Evolutionary conservation across 2,888 invertebrate genomes (phyloP).

Genomic region (Muscina levida): DNA sequence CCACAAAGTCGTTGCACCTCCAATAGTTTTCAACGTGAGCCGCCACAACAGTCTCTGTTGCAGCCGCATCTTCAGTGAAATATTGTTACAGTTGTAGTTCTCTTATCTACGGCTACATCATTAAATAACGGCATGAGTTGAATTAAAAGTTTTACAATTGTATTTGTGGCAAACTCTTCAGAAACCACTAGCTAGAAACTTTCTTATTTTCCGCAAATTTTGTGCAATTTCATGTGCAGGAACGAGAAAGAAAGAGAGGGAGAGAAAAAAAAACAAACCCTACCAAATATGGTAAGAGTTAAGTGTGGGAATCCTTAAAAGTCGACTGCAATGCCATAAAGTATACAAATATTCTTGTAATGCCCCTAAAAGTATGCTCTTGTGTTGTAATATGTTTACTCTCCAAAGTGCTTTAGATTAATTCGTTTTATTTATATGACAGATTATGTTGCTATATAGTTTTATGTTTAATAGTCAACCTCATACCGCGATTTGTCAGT

Average conservation of each 20-base stretch:
- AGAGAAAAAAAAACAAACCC: background rate
- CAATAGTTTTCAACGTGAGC: too few relatives aligned
- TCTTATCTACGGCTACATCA: background rate
- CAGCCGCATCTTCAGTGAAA: too few relatives aligned
- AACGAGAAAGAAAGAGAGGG: background rate
- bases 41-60: too few relatives aligned
- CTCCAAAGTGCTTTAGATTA: background rate
- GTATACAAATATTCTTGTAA: too few relatives aligned
- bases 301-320: too few relatives aligned
- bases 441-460: conserved; percentile 11
- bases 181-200: background rate
- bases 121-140: background rate
- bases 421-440: conserved; percentile 18
- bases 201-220: background rate
- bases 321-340: too few relatives aligned
- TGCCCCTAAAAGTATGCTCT: too few relatives aligned
- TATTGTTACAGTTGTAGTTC: too few relatives aligned
- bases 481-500: background rate
- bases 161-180: conserved; percentile 16
- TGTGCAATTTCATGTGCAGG: background rate
- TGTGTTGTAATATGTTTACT: too few relatives aligned
- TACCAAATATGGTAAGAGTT: too few relatives aligned
- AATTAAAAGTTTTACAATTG: conserved; percentile 14
- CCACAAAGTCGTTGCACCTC: background rate
- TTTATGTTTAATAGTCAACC: too few relatives aligned